Conservation (phyloP, 2,113 vertebrate species). For the Ginglymostoma cirratum region DNA sequence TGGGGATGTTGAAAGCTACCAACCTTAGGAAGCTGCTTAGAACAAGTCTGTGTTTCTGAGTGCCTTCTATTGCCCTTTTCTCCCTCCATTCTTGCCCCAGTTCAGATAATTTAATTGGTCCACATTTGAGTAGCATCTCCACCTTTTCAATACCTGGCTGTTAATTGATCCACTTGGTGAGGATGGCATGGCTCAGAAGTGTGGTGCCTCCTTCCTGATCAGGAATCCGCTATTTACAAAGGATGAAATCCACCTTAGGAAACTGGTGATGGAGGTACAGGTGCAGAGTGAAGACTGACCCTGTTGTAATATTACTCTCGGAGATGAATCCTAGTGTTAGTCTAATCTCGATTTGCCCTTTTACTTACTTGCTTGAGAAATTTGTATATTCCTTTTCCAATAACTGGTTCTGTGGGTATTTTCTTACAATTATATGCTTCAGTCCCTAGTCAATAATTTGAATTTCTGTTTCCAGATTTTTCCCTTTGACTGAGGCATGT, state of each 20-base stretch:
- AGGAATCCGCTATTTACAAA: neutral
- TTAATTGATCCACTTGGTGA: neutral
- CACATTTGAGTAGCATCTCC: neutral
- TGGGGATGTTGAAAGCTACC: too few relatives aligned
- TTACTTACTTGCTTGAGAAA: neutral
- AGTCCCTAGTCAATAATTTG: neutral
- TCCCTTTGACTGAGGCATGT: slow-evolving; percentile 71
- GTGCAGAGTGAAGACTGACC: neutral
- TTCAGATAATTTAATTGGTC: neutral
- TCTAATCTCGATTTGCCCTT: neutral
- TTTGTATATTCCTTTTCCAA: neutral
- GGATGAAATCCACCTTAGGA: neutral
- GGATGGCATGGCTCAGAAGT: neutral
- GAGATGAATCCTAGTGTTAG: neutral
- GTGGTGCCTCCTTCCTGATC: neutral
- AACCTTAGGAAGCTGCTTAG: neutral
- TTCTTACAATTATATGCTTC: neutral
- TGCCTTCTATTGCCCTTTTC: neutral
- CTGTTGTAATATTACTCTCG: neutral
- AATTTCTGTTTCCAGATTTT: slow-evolving; percentile 61
- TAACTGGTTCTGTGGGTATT: neutral
- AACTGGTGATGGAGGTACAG: neutral
- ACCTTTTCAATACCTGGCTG: neutral
- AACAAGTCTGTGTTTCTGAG: neutral
- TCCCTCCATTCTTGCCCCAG: neutral